Conservation (phyloP, 2,888 invertebrate genomes). For the Xanthia togata region DNA sequence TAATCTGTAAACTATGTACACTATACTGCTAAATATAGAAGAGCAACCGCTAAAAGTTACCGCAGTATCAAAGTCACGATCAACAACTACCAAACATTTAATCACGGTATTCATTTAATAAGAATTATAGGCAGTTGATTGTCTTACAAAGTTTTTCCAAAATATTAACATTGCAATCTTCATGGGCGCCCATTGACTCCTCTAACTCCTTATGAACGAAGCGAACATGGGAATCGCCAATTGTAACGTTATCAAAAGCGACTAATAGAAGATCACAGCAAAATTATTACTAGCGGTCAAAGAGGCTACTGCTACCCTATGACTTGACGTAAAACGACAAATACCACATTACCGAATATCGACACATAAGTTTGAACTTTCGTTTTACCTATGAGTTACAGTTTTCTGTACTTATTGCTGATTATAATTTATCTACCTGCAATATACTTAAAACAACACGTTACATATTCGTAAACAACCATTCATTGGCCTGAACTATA, state of each 20-base stretch:
- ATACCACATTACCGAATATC: constrained; percentile 6
- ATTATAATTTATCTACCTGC: constrained; percentile 6
- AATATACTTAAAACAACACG: constrained; percentile 16
- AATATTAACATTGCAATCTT: constrained; percentile 3
- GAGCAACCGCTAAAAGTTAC: constrained; percentile 9
- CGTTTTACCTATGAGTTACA: constrained; percentile 4
- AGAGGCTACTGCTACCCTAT: background rate
- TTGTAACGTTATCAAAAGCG: background rate
- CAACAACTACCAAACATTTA: constrained; percentile 17
- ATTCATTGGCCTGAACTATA: constrained; percentile 3
- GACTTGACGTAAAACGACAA: constrained; percentile 12
- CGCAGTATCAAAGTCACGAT: background rate
- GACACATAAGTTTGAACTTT: constrained; percentile 4
- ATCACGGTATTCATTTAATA: background rate
- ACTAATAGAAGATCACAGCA: constrained; percentile 4
- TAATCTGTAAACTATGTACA: constrained; percentile 37
- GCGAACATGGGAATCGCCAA: background rate
- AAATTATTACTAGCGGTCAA: constrained; percentile 30
- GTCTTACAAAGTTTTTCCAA: background rate
- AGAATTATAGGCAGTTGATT: background rate
- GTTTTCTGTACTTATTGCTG: background rate
- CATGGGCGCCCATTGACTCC: background rate
- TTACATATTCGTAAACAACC: background rate
- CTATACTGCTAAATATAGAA: constrained; percentile 10
- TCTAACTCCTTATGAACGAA: background rate